phyloP scores from a whole-genome alignment of 2,888 invertebrate species.

The Apantesis nais region DNA sequence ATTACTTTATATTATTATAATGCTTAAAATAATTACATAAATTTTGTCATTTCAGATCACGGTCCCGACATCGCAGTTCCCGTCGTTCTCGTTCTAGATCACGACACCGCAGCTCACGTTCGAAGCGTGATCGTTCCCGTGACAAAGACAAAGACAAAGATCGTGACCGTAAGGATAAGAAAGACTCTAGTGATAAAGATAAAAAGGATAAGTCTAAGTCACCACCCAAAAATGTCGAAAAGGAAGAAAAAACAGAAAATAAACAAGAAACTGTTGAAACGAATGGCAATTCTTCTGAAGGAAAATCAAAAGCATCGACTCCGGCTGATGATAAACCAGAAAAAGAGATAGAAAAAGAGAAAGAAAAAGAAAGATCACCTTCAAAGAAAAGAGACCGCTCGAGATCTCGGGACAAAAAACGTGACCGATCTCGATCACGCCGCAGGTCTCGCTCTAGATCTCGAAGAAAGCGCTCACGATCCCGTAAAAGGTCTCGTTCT shows the following conservation, averaged over 20 bases:
- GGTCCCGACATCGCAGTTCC: slow-evolving; percentile 86
- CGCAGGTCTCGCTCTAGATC: slow-evolving; percentile 87
- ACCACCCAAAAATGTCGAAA: slow-evolving; percentile 60
- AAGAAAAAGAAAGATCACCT: slow-evolving; percentile 58
- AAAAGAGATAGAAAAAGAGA: slow-evolving; percentile 43
- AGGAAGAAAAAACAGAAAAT: slow-evolving; percentile 66
- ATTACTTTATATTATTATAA: neutral
- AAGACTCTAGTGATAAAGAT: slow-evolving; percentile 61
- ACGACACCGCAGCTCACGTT: slow-evolving; percentile 84
- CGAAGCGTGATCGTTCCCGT: slow-evolving; percentile 78
- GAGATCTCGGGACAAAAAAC: slow-evolving; percentile 76
- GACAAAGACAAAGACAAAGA: slow-evolving; percentile 59
- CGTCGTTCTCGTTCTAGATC: slow-evolving; percentile 82
- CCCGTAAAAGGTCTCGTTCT: slow-evolving; percentile 71
- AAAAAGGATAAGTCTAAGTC: slow-evolving; percentile 72
- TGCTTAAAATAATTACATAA: neutral
- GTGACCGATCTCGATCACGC: slow-evolving; percentile 85
- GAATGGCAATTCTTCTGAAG: slow-evolving; percentile 65
- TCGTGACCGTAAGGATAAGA: slow-evolving; percentile 66
- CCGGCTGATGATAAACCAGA: slow-evolving; percentile 64
- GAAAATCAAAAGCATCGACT: slow-evolving; percentile 67
- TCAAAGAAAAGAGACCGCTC: slow-evolving; percentile 79
- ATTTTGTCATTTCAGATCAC: slow-evolving; percentile 64
- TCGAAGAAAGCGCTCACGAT: slow-evolving; percentile 79
- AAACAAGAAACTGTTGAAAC: slow-evolving; percentile 66